These are phyloP conservation scores for Zoanthus solanderi DNA, from an alignment of 92 coral and sea anemone species.

Conservation along the genomic window DNA sequence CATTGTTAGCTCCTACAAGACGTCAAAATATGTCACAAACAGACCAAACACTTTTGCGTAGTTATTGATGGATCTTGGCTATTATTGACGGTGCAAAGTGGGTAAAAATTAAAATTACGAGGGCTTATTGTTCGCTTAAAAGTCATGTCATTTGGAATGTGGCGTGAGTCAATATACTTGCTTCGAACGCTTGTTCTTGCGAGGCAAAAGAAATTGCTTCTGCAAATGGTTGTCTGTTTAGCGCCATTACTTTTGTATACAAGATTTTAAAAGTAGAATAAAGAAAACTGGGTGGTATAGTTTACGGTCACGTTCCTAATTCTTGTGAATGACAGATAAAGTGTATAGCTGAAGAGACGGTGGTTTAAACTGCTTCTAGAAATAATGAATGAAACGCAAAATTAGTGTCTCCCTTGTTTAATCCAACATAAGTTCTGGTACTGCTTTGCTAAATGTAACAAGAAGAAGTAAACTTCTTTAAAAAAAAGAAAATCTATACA, in stretches of 20 bases:
- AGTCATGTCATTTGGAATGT: slow-evolving; percentile 39
- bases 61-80: slow-evolving; percentile 48
- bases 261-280: slow-evolving; percentile 32
- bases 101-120: slow-evolving; percentile 63
- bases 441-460: not conserved
- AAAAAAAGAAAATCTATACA: not conserved
- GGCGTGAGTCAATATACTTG: slow-evolving; percentile 67
- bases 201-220: slow-evolving; percentile 24
- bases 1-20: slow-evolving; percentile 3
- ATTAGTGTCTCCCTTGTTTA: not conserved
- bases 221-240: slow-evolving; percentile 56
- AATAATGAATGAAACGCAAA: not conserved
- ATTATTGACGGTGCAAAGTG: slow-evolving; percentile 67
- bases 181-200: slow-evolving; percentile 59
- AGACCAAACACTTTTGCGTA: slow-evolving; percentile 25
- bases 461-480: slow-evolving; percentile 8
- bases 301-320: slow-evolving; percentile 27
- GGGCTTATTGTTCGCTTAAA: slow-evolving; percentile 55
- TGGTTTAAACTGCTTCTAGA: not conserved
- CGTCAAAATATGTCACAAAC: slow-evolving; percentile 39
- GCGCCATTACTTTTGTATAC: slow-evolving; percentile 36
- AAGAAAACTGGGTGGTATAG: slow-evolving; percentile 46
- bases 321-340: slow-evolving; percentile 37
- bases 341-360: slow-evolving; percentile 42
- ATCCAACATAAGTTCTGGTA: not conserved